Conservation (phyloP, 2,888 invertebrate species). For the Epinotia demarniana region DNA sequence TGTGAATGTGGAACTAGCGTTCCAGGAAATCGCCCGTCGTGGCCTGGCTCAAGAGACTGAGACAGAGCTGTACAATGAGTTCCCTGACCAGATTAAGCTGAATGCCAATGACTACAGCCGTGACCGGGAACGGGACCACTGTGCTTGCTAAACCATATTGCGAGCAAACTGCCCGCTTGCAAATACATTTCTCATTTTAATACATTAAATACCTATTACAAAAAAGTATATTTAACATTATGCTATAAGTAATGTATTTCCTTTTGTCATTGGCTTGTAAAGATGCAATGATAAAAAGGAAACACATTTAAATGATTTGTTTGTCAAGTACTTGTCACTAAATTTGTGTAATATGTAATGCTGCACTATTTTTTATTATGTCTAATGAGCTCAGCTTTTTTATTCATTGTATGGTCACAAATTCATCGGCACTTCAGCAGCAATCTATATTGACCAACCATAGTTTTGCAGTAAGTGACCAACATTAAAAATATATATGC, state of each 20-base stretch:
- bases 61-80: conserved; percentile 98
- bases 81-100: conserved; percentile 97
- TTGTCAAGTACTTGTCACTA: conserved; percentile 59
- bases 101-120: conserved; percentile 89
- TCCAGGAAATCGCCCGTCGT: conserved; percentile 99
- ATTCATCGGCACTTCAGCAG: background rate
- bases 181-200: conserved; percentile 72
- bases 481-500: background rate
- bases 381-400: conserved; percentile 16
- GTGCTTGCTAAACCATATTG: conserved; percentile 87
- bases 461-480: background rate
- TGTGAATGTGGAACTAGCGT: conserved; percentile 99
- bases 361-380: conserved; percentile 46
- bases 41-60: conserved; percentile 97
- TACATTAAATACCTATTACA: conserved; percentile 64
- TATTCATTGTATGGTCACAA: conserved; percentile 21
- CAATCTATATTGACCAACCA: conserved; percentile 5
- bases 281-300: conserved; percentile 67
- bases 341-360: conserved; percentile 46
- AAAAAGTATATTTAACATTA: conserved; percentile 70
- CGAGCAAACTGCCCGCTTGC: conserved; percentile 61
- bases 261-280: conserved; percentile 73
- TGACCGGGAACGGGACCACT: conserved; percentile 89
- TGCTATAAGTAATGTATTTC: conserved; percentile 75
- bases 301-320: conserved; percentile 60